Conservation (phyloP, 2,113 vertebrate genomes). For the Eclectus roratus region DNA sequence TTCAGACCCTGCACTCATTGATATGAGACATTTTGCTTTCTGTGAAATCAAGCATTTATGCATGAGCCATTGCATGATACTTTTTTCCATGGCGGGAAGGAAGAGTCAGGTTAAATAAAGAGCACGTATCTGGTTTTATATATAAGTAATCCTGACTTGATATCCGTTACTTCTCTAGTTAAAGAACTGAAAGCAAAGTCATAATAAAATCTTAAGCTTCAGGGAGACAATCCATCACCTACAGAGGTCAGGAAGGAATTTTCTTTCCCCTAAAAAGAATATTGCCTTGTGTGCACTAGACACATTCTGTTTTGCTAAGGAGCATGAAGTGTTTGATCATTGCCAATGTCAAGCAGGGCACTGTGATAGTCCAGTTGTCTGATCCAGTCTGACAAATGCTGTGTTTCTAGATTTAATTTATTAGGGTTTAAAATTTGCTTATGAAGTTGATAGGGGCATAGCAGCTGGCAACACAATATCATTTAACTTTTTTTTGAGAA, state of each 20-base stretch:
- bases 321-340: background rate
- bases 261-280: background rate
- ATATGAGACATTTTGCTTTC: background rate
- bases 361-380: background rate
- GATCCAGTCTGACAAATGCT: constrained; percentile 27
- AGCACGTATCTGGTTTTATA: background rate
- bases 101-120: background rate
- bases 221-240: background rate
- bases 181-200: background rate
- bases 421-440: constrained; percentile 51
- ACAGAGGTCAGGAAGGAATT: background rate
- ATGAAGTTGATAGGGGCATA: constrained; percentile 31
- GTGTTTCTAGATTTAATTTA: constrained; percentile 12
- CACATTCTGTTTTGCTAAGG: background rate
- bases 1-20: background rate
- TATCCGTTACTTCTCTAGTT: background rate
- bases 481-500: constrained; percentile 63
- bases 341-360: background rate
- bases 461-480: background rate
- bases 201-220: background rate
- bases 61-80: background rate
- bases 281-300: background rate
- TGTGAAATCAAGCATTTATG: background rate
- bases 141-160: background rate
- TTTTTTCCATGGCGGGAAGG: background rate